phyloP scores from a whole-genome alignment of 2,113 vertebrate genomes.

The Stegostoma tigrinum region DNA sequence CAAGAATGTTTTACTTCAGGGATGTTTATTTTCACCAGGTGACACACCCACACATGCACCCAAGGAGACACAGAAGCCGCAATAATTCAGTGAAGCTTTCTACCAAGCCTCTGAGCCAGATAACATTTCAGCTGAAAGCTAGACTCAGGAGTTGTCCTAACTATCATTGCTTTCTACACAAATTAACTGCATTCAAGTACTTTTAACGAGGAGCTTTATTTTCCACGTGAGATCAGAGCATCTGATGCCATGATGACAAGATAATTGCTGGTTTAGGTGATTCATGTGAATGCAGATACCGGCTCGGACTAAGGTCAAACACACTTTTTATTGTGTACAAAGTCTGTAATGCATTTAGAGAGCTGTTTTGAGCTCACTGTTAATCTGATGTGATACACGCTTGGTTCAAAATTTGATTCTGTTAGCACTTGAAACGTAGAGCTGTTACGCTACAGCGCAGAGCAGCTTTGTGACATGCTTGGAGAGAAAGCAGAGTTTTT shows the following conservation, averaged over 20 bases:
- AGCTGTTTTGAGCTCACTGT: neutral
- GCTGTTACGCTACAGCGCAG: neutral
- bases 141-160: too few relatives aligned
- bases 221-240: neutral
- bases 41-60: too few relatives aligned
- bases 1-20: too few relatives aligned
- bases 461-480: neutral
- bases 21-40: too few relatives aligned
- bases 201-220: neutral
- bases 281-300: neutral
- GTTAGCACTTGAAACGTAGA: neutral
- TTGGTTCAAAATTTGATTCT: neutral
- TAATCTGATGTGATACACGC: neutral
- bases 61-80: too few relatives aligned
- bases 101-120: too few relatives aligned
- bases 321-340: neutral
- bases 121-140: too few relatives aligned
- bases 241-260: too few relatives aligned
- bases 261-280: neutral
- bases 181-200: neutral
- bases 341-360: neutral
- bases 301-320: neutral
- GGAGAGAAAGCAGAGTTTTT: too few relatives aligned
- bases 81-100: too few relatives aligned
- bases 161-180: neutral